Conservation (phyloP, 2,797 vertebrate species). For the Carapus acus region DNA sequence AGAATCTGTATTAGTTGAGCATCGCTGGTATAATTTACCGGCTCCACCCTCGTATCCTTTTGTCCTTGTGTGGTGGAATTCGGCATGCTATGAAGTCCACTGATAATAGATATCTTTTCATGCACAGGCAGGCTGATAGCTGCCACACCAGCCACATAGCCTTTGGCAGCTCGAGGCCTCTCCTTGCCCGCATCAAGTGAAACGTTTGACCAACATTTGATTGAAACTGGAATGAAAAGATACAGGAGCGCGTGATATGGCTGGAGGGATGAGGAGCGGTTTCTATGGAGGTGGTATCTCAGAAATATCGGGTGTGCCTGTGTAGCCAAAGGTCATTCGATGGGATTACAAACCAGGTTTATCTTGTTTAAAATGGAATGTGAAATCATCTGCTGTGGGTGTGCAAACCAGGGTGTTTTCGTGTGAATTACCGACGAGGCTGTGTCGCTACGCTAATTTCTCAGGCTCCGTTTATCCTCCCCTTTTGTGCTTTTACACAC, state of each 20-base stretch:
- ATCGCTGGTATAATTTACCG: constrained; percentile 9
- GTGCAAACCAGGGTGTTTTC: too few relatives aligned
- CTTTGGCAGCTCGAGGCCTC: constrained; percentile 52
- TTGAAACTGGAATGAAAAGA: constrained; percentile 93
- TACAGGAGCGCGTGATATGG: constrained; percentile 85
- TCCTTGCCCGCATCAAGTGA: constrained; percentile 64
- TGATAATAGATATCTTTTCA: constrained; percentile 63
- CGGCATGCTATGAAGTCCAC: constrained; percentile 32
- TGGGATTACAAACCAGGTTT: constrained; percentile 61
- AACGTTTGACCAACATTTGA: constrained; percentile 84
- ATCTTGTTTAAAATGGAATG: constrained; percentile 53
- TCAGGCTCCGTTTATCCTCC: constrained; percentile 22
- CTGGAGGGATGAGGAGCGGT: constrained; percentile 75
- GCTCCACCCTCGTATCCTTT: constrained; percentile 30
- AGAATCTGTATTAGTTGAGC: background rate
- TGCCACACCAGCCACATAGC: constrained; percentile 47
- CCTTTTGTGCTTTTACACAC: too few relatives aligned
- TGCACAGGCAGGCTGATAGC: constrained; percentile 50
- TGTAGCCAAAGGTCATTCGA: constrained; percentile 59
- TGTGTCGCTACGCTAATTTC: constrained; percentile 11
- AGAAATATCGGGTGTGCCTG: constrained; percentile 64
- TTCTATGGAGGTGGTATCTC: constrained; percentile 52
- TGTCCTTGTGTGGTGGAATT: constrained; percentile 48
- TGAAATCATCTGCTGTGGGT: constrained; percentile 45
- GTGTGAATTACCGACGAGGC: constrained; percentile 13